Base-by-base conservation (phyloP, 2,888 invertebrate species). In the Dendrolimus houi region DNA sequence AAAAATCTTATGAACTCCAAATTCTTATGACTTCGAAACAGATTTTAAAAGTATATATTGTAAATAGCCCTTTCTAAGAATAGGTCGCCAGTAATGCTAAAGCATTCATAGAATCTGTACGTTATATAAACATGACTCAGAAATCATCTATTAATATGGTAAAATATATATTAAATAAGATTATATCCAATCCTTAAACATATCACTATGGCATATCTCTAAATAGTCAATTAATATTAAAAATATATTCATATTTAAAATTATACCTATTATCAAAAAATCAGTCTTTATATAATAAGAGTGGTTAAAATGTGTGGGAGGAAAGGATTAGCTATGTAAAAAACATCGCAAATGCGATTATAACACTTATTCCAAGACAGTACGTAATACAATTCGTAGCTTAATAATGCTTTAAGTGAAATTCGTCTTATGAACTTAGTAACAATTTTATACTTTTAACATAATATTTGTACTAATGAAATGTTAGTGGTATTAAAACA, bases 21-120 rank as follows among this genome's bases (percentile, higher is more conserved):
- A 87, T 82, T 90, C 88, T 90, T 90, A 90, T 88, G 90, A 90
- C 87, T 87, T 83, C 75, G 29, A 76, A 80, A 81, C 82, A 84
- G 77, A 86, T 83, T 29, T 29, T 29, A 74, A 80, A 83, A 82
- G 72, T 74, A 79, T 85, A 85, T 87, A 83, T 86, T 89, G 84
- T 88, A 87, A 81, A 84, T 85, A 85, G 72, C 73, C 73, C 76
- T 79, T 86, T 81, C 80, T 79, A 79, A 72, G 75, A 71, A 77
- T 83, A 82, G 75, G 74, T 71, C 68, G 68, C 75, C 78, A 73
- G 73, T 79, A 75, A 29, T 29, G 6, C 29, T 29, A 29, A 29
- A 29, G 6, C 29, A 29, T 3, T 29, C 29, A 3, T 29, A 29
- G 6, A 29, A 29, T 3, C 6, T 29, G 1, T 14, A 29, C 29